These are phyloP conservation scores for Ochropleura leucogaster DNA, from an alignment of 2,888 invertebrate species.

Conservation along the genomic window DNA sequence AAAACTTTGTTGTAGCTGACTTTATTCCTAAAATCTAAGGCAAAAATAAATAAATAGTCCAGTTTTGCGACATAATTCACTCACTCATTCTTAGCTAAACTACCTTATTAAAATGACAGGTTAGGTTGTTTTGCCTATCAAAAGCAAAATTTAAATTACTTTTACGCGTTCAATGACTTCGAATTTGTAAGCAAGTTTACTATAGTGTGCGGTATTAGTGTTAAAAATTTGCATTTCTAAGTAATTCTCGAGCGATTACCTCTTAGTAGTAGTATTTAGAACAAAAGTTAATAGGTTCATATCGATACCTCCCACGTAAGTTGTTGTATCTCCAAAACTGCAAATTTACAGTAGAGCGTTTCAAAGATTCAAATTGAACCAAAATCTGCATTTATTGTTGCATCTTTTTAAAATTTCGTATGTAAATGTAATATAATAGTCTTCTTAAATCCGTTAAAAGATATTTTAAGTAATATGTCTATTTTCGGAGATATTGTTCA, in stretches of 20 bases:
- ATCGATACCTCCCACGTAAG: no score
- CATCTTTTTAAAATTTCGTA: no score
- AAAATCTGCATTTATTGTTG: no score
- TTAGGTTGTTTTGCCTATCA: neutral
- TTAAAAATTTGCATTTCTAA: neutral
- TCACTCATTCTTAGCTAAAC: neutral
- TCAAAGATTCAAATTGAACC: no score
- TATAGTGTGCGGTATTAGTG: neutral
- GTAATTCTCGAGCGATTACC: neutral
- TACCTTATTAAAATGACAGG: neutral
- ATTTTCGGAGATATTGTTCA: no score
- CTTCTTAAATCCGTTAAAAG: no score
- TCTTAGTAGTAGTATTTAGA: neutral
- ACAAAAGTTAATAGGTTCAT: neutral
- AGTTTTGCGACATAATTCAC: neutral
- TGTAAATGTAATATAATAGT: no score
- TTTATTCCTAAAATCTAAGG: neutral
- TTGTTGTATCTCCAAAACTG: no score
- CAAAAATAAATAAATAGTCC: neutral
- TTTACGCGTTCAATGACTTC: neutral
- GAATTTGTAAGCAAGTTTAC: neutral
- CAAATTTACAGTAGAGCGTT: no score
- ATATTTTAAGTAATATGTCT: no score
- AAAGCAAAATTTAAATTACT: slow-evolving; percentile 12
- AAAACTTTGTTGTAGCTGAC: neutral